A percentile compares a stretch with the other conserved stretches of the same genome.
Evolutionary conservation across 2,113 vertebrate genomes (phyloP).

Genomic region (Azemiops feae): DNA sequence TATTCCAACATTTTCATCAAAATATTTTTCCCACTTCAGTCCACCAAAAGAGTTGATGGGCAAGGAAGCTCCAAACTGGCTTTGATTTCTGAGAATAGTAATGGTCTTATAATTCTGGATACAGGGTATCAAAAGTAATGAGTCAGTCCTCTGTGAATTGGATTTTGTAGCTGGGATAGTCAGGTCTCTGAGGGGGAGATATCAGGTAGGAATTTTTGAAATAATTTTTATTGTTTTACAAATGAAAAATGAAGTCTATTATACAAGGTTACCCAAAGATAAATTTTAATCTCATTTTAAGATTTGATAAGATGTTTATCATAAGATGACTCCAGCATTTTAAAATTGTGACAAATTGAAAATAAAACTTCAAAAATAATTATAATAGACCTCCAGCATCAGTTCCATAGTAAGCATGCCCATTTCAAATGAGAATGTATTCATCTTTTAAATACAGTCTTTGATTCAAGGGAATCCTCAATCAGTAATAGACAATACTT

Average conservation of each 20-base stretch:
- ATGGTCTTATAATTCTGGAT: not conserved
- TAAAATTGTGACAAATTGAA: not conserved
- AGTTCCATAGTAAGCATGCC: not conserved
- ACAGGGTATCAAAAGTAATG: not conserved
- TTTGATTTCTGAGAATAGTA: not conserved
- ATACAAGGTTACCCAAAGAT: not conserved
- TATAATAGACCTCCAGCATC: not conserved
- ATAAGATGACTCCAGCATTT: not conserved
- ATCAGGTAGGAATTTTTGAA: not conserved
- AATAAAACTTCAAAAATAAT: not conserved
- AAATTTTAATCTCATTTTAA: not conserved
- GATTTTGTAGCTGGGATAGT: no score
- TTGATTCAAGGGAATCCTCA: not conserved
- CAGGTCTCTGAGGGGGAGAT: no score
- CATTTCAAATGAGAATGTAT: not conserved
- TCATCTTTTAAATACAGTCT: not conserved
- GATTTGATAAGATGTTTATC: no score
- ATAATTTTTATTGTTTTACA: not conserved
- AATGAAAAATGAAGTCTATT: not conserved
- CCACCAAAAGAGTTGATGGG: not conserved
- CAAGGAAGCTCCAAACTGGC: not conserved
- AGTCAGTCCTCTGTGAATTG: not conserved
- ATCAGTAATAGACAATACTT: not conserved
- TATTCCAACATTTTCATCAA: not conserved
- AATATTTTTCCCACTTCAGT: not conserved